These are phyloP conservation scores for Drosophila santomea DNA, from an alignment of 1,140 invertebrate species.

Conservation along the genomic window DNA sequence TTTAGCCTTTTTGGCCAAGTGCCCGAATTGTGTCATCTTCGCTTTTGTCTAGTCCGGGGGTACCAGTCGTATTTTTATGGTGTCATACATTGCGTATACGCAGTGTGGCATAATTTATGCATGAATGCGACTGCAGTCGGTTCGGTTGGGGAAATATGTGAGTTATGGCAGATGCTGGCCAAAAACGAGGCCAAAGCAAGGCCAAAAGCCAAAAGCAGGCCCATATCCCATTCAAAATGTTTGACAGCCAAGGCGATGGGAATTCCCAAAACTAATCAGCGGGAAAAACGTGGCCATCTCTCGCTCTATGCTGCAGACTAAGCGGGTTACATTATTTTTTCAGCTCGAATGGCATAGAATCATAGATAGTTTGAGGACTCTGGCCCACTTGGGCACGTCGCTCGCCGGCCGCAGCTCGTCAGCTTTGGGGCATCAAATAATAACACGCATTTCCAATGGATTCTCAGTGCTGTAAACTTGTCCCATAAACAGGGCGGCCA, in stretches of 20 bases:
- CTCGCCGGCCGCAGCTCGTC: background rate
- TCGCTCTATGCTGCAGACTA: background rate
- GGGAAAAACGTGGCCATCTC: conserved; percentile 47
- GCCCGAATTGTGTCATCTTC: conserved; percentile 40
- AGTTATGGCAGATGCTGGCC: conserved; percentile 38
- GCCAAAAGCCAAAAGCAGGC: background rate
- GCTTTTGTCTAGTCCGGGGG: conserved; percentile 15
- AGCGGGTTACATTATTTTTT: background rate
- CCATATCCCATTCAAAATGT: conserved; percentile 40
- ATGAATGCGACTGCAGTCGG: conserved; percentile 33
- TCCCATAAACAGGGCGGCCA: conserved; percentile 53
- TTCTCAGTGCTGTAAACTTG: conserved; percentile 65
- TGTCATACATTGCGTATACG: conserved; percentile 42
- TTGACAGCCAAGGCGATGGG: conserved; percentile 62
- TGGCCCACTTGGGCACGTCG: conserved; percentile 23
- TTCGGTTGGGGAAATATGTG: conserved; percentile 14
- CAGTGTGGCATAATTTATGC: conserved; percentile 43
- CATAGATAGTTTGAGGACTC: conserved; percentile 28
- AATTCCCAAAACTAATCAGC: conserved; percentile 80
- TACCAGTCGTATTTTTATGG: conserved; percentile 1
- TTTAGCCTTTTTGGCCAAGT: conserved; percentile 64
- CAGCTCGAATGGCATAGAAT: conserved; percentile 33
- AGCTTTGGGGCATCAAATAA: conserved; percentile 33
- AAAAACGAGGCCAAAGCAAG: background rate
- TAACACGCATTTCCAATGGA: conserved; percentile 68